phyloP scores from a whole-genome alignment of 1,140 invertebrate genomes.

The Atta colombica region DNA sequence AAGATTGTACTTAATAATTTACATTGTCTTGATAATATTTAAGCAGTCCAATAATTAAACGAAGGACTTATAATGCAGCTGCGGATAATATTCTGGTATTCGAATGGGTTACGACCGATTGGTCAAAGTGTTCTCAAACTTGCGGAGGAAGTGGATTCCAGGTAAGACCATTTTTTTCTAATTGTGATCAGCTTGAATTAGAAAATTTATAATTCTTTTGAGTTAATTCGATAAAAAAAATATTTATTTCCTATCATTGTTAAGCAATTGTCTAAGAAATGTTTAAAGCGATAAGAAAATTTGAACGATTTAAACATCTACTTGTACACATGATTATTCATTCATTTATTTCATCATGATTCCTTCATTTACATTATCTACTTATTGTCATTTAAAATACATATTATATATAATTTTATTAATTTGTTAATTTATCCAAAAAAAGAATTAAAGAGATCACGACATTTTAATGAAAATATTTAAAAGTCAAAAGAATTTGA shows the following conservation, averaged over 20 bases:
- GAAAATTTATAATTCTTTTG: slow-evolving; percentile 25
- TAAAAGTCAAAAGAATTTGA: not conserved
- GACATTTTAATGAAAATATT: slow-evolving; percentile 5
- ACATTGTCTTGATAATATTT: slow-evolving; percentile 25
- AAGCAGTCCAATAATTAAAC: slow-evolving; percentile 38
- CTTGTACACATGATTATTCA: not conserved
- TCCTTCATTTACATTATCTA: slow-evolving; percentile 7
- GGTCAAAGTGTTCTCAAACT: slow-evolving; percentile 94
- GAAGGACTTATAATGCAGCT: slow-evolving; percentile 50
- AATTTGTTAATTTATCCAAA: not conserved
- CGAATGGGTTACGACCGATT: slow-evolving; percentile 93
- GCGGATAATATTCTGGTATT: slow-evolving; percentile 88
- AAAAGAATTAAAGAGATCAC: not conserved
- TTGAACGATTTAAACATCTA: not conserved
- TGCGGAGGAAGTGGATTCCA: slow-evolving; percentile 93
- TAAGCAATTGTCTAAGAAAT: slow-evolving; percentile 33
- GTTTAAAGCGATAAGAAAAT: slow-evolving; percentile 6
- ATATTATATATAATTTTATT: not conserved
- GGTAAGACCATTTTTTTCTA: slow-evolving; percentile 77
- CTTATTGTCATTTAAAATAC: not conserved
- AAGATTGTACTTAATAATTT: slow-evolving; percentile 51
- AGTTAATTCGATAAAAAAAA: not conserved
- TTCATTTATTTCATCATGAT: not conserved
- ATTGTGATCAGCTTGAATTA: slow-evolving; percentile 33
- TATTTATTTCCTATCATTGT: slow-evolving; percentile 27